Conservation (phyloP, 2,797 vertebrate species). For the Protonibea diacanthus region DNA sequence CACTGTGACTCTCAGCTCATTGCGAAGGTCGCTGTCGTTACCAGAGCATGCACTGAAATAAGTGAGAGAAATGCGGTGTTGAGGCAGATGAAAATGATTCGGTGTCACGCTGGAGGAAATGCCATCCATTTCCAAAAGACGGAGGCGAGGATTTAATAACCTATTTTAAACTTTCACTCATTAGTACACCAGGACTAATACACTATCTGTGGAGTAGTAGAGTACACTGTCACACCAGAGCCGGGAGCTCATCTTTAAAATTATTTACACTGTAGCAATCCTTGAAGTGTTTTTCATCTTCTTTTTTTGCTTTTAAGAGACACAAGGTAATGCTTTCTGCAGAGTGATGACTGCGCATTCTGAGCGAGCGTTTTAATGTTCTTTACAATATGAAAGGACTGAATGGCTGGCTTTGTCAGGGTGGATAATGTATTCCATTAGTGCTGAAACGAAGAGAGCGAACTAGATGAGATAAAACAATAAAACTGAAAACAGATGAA, state of each 20-base stretch:
- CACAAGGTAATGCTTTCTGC: constrained; percentile 17
- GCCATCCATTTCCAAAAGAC: neutral
- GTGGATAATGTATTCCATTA: constrained; percentile 57
- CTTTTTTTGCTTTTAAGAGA: neutral
- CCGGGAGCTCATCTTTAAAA: neutral
- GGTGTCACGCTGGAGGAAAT: neutral
- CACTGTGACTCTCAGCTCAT: constrained; percentile 14
- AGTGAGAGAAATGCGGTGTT: constrained; percentile 18
- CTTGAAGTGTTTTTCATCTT: constrained; percentile 23
- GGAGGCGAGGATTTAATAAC: neutral
- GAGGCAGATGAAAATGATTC: constrained; percentile 27
- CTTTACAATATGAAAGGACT: constrained; percentile 22
- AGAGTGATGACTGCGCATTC: neutral
- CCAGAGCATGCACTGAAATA: constrained; percentile 10
- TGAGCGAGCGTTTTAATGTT: constrained; percentile 22
- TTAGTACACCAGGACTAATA: constrained; percentile 13
- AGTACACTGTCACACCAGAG: neutral
- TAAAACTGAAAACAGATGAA: constrained; percentile 23
- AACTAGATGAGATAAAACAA: constrained; percentile 21
- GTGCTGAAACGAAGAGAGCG: constrained; percentile 18
- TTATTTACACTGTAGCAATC: constrained; percentile 17
- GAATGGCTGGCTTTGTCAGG: constrained; percentile 32
- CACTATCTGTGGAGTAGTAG: neutral
- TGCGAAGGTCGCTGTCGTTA: constrained; percentile 48
- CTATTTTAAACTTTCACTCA: constrained; percentile 7